Evolutionary conservation across 2,113 vertebrate species (phyloP).

Genomic region (Turdus rufiventris): DNA sequence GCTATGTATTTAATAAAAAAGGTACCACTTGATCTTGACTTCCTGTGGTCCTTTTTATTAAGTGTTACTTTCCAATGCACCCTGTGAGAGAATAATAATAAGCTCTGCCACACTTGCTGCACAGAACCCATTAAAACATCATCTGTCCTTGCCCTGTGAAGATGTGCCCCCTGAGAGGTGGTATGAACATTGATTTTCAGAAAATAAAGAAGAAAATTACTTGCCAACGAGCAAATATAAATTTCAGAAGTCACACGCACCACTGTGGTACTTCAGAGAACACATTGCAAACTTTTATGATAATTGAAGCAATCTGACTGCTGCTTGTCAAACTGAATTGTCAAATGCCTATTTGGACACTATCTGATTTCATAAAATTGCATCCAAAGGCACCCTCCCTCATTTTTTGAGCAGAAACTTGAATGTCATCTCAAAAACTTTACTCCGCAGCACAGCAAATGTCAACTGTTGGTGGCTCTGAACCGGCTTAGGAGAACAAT

Average conservation of each 20-base stretch:
- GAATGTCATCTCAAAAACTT: neutral
- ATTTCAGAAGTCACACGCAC: neutral
- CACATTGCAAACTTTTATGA: neutral
- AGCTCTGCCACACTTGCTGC: conserved; percentile 27
- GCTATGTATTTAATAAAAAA: conserved; percentile 22
- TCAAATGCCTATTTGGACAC: neutral
- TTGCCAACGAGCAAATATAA: neutral
- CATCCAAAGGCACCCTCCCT: neutral
- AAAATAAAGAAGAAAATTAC: neutral
- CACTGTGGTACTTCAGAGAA: neutral
- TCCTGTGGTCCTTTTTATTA: conserved; percentile 53
- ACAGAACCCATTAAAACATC: conserved; percentile 35
- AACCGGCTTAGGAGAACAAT: neutral
- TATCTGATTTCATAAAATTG: neutral
- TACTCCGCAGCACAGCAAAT: neutral
- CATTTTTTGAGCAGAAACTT: neutral
- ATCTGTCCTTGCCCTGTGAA: conserved; percentile 1
- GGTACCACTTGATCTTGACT: neutral
- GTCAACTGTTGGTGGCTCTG: neutral
- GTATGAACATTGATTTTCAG: conserved; percentile 18
- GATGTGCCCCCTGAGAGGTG: neutral
- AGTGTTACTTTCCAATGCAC: conserved; percentile 30
- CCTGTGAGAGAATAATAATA: conserved; percentile 27
- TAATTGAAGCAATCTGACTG: neutral
- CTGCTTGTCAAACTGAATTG: neutral